phyloP scores from a whole-genome alignment of 2,113 vertebrate genomes.

The Colaptes auratus region DNA sequence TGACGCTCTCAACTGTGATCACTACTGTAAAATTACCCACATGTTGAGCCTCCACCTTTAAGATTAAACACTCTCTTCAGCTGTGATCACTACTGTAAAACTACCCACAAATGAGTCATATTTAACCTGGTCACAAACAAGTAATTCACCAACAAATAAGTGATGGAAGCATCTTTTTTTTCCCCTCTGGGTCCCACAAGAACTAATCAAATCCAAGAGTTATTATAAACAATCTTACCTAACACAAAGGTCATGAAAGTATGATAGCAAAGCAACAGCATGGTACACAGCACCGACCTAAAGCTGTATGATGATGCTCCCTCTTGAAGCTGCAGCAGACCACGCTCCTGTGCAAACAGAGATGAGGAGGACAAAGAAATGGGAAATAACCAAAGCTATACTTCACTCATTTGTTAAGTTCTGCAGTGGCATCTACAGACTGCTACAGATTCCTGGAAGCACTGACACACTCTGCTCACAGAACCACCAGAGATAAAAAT shows the following conservation, averaged over 20 bases:
- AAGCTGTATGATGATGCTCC: constrained; percentile 88
- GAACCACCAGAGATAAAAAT: background rate
- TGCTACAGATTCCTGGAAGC: background rate
- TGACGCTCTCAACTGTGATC: background rate
- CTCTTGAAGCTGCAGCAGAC: constrained; percentile 92
- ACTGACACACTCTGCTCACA: background rate
- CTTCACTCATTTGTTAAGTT: background rate
- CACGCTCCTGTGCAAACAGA: constrained; percentile 86
- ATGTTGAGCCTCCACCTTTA: background rate
- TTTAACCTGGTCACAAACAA: background rate
- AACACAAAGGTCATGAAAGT: constrained; percentile 98
- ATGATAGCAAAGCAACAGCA: constrained; percentile 97
- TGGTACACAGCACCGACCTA: constrained; percentile 93
- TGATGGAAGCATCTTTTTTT: background rate
- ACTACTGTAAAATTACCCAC: background rate
- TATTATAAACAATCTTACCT: constrained; percentile 79
- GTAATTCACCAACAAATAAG: background rate
- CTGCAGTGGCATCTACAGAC: background rate
- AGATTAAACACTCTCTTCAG: background rate
- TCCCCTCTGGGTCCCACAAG: constrained; percentile 2
- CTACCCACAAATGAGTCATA: background rate
- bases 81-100: background rate
- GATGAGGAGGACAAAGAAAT: background rate
- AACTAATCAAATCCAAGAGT: constrained; percentile 46
- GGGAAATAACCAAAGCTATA: background rate